Conservation (phyloP, 2,888 invertebrate species). For the Aromia moschata region DNA sequence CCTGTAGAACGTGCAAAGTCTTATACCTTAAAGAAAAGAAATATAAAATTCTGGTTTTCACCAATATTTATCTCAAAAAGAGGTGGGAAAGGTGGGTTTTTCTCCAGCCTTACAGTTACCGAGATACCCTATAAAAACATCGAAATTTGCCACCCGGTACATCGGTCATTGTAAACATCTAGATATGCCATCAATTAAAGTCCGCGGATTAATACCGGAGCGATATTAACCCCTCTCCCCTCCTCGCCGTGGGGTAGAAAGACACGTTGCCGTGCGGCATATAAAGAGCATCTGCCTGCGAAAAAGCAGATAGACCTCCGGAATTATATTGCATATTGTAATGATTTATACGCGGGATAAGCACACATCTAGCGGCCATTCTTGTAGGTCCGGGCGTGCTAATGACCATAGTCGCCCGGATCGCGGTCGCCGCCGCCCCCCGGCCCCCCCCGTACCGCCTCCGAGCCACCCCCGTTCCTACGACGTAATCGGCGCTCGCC, state of each 20-base stretch:
- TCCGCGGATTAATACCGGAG: not conserved
- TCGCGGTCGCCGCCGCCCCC: slow-evolving; percentile 55
- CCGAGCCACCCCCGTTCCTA: slow-evolving; percentile 45
- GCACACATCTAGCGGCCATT: slow-evolving; percentile 64
- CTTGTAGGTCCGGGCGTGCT: slow-evolving; percentile 64
- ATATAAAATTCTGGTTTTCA: too few species aligned
- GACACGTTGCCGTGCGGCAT: slow-evolving; percentile 40
- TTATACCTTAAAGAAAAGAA: too few species aligned
- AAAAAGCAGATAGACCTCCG: slow-evolving; percentile 63
- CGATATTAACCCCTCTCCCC: slow-evolving; percentile 7
- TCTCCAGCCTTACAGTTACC: too few species aligned
- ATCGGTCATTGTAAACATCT: too few species aligned
- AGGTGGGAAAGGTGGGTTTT: too few species aligned
- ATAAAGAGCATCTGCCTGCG: slow-evolving; percentile 65
- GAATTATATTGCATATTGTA: slow-evolving; percentile 66
- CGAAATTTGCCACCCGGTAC: too few species aligned
- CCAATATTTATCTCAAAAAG: too few species aligned
- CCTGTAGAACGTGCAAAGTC: too few species aligned
- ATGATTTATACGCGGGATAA: slow-evolving; percentile 65
- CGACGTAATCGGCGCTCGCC: slow-evolving; percentile 60
- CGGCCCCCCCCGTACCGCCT: slow-evolving; percentile 35
- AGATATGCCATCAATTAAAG: slow-evolving; percentile 5
- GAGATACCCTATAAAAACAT: too few species aligned
- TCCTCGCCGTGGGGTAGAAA: slow-evolving; percentile 25
- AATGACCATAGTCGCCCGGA: slow-evolving; percentile 63